phyloP scores from a whole-genome alignment of 1,140 invertebrate genomes.

The Manduca sexta region DNA sequence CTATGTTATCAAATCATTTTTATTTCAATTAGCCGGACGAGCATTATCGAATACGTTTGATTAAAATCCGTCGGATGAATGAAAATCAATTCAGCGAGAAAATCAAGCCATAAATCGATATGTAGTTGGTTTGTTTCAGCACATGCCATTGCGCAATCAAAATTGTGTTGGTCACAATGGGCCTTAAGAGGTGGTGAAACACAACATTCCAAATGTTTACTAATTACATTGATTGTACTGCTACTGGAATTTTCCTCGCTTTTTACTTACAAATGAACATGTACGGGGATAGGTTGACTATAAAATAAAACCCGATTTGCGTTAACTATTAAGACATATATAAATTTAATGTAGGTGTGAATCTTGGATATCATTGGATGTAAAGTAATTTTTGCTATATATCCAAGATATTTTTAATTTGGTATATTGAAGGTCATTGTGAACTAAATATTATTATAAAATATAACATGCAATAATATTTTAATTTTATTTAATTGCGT shows the following conservation, averaged over 20 bases:
- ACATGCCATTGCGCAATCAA: conserved; percentile 43
- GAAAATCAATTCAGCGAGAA: background rate
- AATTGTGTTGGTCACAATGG: conserved; percentile 43
- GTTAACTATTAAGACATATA: background rate
- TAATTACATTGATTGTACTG: conserved; percentile 49
- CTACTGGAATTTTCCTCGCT: conserved; percentile 12
- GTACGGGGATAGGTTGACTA: background rate
- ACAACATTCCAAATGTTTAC: conserved; percentile 42
- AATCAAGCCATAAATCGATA: background rate
- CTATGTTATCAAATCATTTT: too few species aligned
- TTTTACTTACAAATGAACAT: background rate
- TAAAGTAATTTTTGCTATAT: too few species aligned
- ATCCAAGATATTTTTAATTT: too few species aligned
- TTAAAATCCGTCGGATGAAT: background rate
- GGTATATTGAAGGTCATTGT: too few species aligned
- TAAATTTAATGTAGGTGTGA: background rate
- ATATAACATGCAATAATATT: too few species aligned
- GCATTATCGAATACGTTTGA: background rate
- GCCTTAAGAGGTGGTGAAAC: conserved; percentile 36
- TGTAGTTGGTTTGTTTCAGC: conserved; percentile 17
- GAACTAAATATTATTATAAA: too few species aligned
- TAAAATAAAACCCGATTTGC: background rate
- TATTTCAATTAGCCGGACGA: too few species aligned
- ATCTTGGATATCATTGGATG: background rate
- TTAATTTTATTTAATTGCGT: too few species aligned